Evolutionary conservation across 2,888 invertebrate species (phyloP).

Genomic region (Horisme vitalbata): DNA sequence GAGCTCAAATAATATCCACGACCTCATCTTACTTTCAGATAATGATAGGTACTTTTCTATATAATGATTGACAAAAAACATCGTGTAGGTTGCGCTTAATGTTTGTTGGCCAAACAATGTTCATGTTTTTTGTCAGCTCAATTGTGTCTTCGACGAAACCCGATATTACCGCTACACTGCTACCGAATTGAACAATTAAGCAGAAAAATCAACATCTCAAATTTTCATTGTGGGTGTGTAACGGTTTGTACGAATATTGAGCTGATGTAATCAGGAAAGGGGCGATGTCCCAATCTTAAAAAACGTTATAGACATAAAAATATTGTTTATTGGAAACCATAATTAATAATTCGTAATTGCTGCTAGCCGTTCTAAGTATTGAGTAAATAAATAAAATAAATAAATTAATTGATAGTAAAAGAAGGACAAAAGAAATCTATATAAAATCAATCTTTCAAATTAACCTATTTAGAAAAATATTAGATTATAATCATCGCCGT

Average conservation of each 20-base stretch:
- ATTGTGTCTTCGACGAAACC: constrained; percentile 18
- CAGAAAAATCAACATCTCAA: constrained; percentile 31
- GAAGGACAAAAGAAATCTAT: too few species aligned
- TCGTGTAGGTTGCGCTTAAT: constrained; percentile 20
- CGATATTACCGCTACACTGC: constrained; percentile 28
- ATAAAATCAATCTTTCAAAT: too few species aligned
- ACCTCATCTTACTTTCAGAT: constrained; percentile 23
- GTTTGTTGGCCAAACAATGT: constrained; percentile 21
- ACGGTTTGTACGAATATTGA: constrained; percentile 23
- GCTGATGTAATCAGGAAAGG: constrained; percentile 17
- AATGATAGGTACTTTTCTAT: constrained; percentile 18
- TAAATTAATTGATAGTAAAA: too few species aligned
- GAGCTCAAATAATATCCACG: constrained; percentile 14
- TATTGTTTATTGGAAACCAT: too few species aligned
- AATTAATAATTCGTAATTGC: too few species aligned
- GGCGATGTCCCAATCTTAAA: background rate
- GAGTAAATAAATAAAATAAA: too few species aligned
- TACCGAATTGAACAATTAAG: constrained; percentile 33
- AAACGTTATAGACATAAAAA: too few species aligned
- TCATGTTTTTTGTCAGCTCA: constrained; percentile 20
- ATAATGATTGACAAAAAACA: constrained; percentile 19
- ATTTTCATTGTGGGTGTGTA: constrained; percentile 36
- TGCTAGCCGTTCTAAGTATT: too few species aligned
- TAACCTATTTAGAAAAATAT: too few species aligned
- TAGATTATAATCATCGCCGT: too few species aligned